Evolutionary conservation across 2,888 invertebrate species (phyloP).

Genomic region (Drosophila trichaetosa): DNA sequence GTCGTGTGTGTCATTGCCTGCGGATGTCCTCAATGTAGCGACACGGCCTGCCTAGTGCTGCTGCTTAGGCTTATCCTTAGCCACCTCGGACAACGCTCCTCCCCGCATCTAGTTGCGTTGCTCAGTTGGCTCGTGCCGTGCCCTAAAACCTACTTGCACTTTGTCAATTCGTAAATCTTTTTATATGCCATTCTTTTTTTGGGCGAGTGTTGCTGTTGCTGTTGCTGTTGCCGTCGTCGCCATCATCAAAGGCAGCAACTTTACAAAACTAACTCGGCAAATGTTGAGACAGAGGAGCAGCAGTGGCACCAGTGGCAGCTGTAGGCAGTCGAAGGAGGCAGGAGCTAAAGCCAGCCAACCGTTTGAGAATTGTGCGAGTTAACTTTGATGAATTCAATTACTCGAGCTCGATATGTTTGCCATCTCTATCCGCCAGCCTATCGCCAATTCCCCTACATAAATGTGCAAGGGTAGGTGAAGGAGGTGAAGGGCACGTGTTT

Average conservation of each 20-base stretch:
- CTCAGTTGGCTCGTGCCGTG: slow-evolving; percentile 41
- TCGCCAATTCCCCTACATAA: slow-evolving; percentile 27
- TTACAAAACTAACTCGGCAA: slow-evolving; percentile 68
- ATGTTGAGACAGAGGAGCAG: slow-evolving; percentile 50
- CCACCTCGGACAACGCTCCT: background rate
- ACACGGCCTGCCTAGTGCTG: slow-evolving; percentile 24
- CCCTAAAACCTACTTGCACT: slow-evolving; percentile 69
- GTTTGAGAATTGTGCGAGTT: slow-evolving; percentile 77
- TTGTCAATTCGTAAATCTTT: slow-evolving; percentile 81
- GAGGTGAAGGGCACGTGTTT: slow-evolving; percentile 57
- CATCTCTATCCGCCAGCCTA: slow-evolving; percentile 28
- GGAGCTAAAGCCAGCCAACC: slow-evolving; percentile 15
- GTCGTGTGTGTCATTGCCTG: slow-evolving; percentile 57
- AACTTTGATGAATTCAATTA: slow-evolving; percentile 81
- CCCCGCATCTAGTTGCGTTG: slow-evolving; percentile 1
- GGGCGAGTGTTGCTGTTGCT: slow-evolving; percentile 24
- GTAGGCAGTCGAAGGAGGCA: background rate
- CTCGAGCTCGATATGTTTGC: slow-evolving; percentile 58
- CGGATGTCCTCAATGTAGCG: slow-evolving; percentile 64
- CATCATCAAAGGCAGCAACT: slow-evolving; percentile 76
- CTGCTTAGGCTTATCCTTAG: slow-evolving; percentile 51
- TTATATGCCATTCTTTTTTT: slow-evolving; percentile 60
- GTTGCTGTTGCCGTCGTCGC: slow-evolving; percentile 2
- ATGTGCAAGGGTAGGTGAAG: background rate
- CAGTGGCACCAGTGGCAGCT: slow-evolving; percentile 6